A percentile compares a stretch with the other conserved stretches of the same genome.
Conservation (phyloP, 92 coral and sea anemone genomes). For the Bergia sp. region DNA sequence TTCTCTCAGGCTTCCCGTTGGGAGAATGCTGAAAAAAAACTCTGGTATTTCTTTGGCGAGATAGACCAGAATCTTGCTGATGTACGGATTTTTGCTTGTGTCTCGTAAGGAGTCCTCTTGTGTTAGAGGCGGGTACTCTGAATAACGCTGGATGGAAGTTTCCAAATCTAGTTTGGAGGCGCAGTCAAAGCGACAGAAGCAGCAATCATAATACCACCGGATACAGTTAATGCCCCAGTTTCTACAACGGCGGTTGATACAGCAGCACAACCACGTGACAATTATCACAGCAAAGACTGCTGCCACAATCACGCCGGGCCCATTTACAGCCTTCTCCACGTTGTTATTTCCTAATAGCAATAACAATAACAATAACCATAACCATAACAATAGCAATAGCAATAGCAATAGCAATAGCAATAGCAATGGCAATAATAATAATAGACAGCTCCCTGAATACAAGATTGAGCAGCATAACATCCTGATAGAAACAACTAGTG, state of each 20-base stretch:
- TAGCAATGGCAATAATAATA: too few species aligned
- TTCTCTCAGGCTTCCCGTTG: conserved; percentile 33
- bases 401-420: too few species aligned
- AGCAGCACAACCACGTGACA: conserved; percentile 6
- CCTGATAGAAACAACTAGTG: too few species aligned
- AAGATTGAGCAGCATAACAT: too few species aligned
- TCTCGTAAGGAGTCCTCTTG: background rate
- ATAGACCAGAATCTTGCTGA: conserved; percentile 17
- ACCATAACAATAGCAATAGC: too few species aligned
- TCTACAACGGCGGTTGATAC: conserved; percentile 10
- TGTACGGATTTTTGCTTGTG: conserved; percentile 12
- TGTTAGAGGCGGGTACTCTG: conserved; percentile 33
- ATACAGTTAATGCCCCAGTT: background rate
- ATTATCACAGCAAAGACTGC: background rate
- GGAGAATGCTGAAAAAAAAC: conserved; percentile 17
- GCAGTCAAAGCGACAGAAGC: conserved; percentile 34
- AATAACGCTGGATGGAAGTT: conserved; percentile 38
- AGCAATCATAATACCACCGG: conserved; percentile 10
- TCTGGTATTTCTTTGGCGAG: conserved; percentile 35
- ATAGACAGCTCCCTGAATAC: too few species aligned
- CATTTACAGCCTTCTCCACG: too few species aligned
- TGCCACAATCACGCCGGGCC: background rate
- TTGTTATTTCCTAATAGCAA: background rate
- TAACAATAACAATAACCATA: too few species aligned
- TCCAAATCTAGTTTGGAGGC: conserved; percentile 12